Percentiles rank a stretch among this genome's conserved stretches.
Conservation (phyloP, 64 coral and sea anemone genomes). For the Actinia tenebrosa region DNA sequence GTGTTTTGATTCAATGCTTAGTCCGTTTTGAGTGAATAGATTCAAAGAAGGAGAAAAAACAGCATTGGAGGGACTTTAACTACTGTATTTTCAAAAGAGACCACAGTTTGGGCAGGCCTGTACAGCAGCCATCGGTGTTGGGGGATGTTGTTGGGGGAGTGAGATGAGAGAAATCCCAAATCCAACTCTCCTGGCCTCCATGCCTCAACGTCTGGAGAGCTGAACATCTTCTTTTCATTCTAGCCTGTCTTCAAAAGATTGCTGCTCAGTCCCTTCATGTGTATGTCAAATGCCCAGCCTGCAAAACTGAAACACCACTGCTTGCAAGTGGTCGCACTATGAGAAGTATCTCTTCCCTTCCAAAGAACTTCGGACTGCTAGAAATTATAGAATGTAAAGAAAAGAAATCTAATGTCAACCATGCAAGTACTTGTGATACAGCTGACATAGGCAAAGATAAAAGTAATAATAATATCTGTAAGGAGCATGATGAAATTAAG, state of each 20-base stretch:
- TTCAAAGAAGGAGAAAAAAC: too few relatives aligned
- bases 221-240: background rate
- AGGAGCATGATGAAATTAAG: constrained; percentile 86
- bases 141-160: too few relatives aligned
- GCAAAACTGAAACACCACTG: constrained; percentile 63
- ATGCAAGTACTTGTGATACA: background rate
- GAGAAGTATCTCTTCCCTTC: constrained; percentile 51
- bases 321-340: constrained; percentile 4
- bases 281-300: constrained; percentile 61
- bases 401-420: constrained; percentile 20
- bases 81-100: too few relatives aligned
- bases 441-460: constrained; percentile 24
- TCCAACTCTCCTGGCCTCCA: too few relatives aligned
- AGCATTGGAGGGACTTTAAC: too few relatives aligned
- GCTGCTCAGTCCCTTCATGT: constrained; percentile 46
- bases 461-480: constrained; percentile 44
- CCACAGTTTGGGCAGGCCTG: too few relatives aligned
- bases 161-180: too few relatives aligned
- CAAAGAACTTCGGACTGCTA: constrained; percentile 86
- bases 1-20: too few relatives aligned
- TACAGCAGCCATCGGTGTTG: too few relatives aligned
- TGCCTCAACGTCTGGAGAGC: too few relatives aligned
- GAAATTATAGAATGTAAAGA: constrained; percentile 77
- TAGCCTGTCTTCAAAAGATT: constrained; percentile 72
- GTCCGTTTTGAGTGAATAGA: too few relatives aligned